Percentiles rank a stretch among this genome's conserved stretches.
Evolutionary conservation across 2,797 vertebrate genomes (phyloP).

Genomic region (Chaetodon trifasciatus): DNA sequence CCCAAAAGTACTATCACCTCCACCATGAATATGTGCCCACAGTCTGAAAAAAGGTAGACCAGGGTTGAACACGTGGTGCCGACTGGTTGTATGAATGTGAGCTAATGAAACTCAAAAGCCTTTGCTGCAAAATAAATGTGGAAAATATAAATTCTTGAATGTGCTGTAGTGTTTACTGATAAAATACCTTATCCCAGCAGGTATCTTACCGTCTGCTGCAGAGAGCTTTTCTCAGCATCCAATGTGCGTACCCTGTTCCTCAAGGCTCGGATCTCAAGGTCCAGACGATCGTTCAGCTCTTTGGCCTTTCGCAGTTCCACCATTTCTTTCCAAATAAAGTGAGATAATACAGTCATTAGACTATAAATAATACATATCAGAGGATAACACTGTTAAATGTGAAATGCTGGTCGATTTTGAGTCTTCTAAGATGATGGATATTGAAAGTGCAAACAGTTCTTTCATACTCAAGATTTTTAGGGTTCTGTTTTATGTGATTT

Average conservation of each 20-base stretch:
- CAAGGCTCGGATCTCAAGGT: slow-evolving; percentile 87
- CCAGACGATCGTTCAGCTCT: slow-evolving; percentile 85
- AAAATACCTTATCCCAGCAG: not conserved
- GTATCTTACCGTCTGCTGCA: slow-evolving; percentile 82
- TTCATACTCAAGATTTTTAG: not conserved
- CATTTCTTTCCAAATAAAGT: slow-evolving; percentile 65
- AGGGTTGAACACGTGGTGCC: not conserved
- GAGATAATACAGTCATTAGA: not conserved
- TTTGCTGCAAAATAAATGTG: not conserved
- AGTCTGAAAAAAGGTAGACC: not conserved
- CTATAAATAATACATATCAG: not conserved
- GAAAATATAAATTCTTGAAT: not conserved
- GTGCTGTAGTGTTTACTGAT: not conserved
- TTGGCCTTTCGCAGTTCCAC: slow-evolving; percentile 83
- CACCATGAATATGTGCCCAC: not conserved
- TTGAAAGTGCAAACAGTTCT: not conserved
- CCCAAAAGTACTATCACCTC: not conserved
- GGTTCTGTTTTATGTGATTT: not conserved
- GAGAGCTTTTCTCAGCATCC: slow-evolving; percentile 83
- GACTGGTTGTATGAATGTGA: not conserved
- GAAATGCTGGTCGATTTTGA: not conserved
- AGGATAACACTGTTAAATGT: not conserved
- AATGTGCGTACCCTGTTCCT: slow-evolving; percentile 81
- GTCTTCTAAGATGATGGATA: not conserved
- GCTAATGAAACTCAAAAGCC: not conserved